phyloP scores from a whole-genome alignment of 2,797 vertebrate species.

The Poeciliopsis infans region DNA sequence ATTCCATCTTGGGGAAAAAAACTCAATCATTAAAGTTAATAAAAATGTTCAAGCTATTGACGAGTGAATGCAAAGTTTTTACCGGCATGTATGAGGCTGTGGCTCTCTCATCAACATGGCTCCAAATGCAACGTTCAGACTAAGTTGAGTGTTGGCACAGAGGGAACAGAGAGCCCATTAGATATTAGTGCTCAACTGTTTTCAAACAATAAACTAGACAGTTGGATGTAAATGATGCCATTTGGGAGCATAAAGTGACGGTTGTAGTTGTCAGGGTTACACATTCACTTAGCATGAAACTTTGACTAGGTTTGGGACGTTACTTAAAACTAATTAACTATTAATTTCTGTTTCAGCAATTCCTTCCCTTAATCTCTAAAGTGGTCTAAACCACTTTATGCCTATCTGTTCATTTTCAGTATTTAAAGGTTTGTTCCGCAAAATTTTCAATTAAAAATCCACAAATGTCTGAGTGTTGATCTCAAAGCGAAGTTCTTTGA shows the following conservation, averaged over 20 bases:
- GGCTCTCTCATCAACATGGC: neutral
- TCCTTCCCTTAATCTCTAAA: neutral
- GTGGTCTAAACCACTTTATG: neutral
- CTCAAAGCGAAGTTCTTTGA: neutral
- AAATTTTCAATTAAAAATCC: neutral
- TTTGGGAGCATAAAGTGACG: slow-evolving; percentile 2
- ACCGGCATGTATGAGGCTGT: neutral
- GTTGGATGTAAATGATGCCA: neutral
- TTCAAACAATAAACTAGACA: neutral
- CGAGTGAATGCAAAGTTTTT: neutral
- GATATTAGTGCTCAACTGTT: neutral
- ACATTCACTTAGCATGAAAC: neutral
- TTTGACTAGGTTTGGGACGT: neutral
- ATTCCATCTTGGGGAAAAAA: neutral
- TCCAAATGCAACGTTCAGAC: neutral
- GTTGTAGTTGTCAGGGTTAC: neutral
- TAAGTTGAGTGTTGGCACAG: neutral
- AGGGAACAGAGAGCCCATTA: neutral
- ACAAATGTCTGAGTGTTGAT: neutral
- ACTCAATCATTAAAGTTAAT: neutral
- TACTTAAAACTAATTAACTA: neutral
- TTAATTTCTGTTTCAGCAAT: neutral
- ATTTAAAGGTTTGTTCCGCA: neutral
- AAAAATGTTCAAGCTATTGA: neutral
- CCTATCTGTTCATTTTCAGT: neutral